These are phyloP conservation scores for Engraulis encrasicolus DNA, from an alignment of 2,113 vertebrate genomes.

Conservation along the genomic window DNA sequence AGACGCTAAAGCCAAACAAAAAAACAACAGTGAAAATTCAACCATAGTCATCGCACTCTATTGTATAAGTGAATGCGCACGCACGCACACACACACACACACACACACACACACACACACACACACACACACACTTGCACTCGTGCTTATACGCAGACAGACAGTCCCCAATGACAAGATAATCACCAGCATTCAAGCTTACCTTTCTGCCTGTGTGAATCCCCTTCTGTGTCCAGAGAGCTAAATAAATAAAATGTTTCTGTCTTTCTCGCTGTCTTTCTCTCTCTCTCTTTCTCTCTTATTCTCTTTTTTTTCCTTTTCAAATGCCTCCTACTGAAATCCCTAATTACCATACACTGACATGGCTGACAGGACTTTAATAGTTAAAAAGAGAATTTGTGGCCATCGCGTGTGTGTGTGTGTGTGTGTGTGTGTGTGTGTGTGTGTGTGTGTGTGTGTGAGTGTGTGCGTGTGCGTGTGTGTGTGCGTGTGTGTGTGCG, in stretches of 20 bases:
- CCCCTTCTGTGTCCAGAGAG: constrained; percentile 73
- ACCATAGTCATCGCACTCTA: constrained; percentile 61
- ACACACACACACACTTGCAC: constrained; percentile 29
- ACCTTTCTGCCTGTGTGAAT: constrained; percentile 75
- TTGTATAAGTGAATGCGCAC: constrained; percentile 44
- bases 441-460: constrained; percentile 31
- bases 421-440: background rate
- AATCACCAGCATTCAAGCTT: constrained; percentile 80
- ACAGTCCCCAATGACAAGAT: constrained; percentile 77
- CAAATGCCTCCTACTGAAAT: constrained; percentile 68
- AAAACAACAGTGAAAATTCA: constrained; percentile 72
- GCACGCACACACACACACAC: constrained; percentile 9
- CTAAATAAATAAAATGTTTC: constrained; percentile 82
- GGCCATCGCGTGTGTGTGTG: constrained; percentile 62
- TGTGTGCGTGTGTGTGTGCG: constrained; percentile 29
- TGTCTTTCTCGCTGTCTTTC: constrained; percentile 45
- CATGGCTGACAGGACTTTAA: constrained; percentile 80
- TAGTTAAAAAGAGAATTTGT: constrained; percentile 83
- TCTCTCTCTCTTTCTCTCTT: constrained; percentile 36
- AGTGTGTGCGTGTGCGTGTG: background rate
- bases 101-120: constrained; percentile 24
- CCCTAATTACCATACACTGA: constrained; percentile 77
- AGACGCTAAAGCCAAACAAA: constrained; percentile 74
- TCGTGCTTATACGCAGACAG: no score
- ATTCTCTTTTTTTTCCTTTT: constrained; percentile 54